A percentile compares a stretch with the other conserved stretches of the same genome.
Evolutionary conservation across 1,140 invertebrate genomes (phyloP).

Genomic region (Bombus affinis): DNA sequence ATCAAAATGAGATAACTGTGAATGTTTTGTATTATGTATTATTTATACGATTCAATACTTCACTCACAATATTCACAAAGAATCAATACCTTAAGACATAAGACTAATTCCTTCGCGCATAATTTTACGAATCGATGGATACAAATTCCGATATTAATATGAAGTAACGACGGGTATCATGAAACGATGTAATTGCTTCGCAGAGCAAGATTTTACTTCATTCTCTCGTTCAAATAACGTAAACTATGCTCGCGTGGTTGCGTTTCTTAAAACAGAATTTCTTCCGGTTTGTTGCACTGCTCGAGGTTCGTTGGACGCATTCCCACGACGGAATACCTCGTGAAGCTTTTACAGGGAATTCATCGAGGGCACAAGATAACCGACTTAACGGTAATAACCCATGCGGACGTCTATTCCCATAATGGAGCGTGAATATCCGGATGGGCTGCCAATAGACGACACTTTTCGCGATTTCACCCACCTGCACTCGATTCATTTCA

Average conservation of each 20-base stretch:
- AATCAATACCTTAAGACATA: background rate
- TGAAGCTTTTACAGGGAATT: constrained; percentile 14
- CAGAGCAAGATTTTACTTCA: background rate
- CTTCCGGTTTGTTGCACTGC: background rate
- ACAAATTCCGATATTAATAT: background rate
- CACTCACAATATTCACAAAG: background rate
- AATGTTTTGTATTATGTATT: no score
- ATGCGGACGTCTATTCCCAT: constrained; percentile 9
- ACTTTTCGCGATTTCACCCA: constrained; percentile 5
- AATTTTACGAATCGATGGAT: background rate
- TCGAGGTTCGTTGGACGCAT: background rate
- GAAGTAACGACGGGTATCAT: background rate
- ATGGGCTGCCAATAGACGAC: constrained; percentile 1
- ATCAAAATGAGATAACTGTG: no score
- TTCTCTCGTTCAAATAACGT: background rate
- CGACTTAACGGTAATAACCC: constrained; percentile 27
- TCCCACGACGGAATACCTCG: background rate
- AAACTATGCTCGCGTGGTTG: background rate
- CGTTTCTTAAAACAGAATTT: background rate
- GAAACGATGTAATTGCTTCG: background rate
- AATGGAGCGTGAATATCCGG: constrained; percentile 34
- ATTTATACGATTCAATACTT: background rate
- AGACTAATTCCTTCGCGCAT: background rate
- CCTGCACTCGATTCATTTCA: background rate
- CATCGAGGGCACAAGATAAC: background rate